Percentiles rank a stretch among this genome's conserved stretches.
phyloP scores from a whole-genome alignment of 2,888 invertebrate species.

The Polyploca ridens region DNA sequence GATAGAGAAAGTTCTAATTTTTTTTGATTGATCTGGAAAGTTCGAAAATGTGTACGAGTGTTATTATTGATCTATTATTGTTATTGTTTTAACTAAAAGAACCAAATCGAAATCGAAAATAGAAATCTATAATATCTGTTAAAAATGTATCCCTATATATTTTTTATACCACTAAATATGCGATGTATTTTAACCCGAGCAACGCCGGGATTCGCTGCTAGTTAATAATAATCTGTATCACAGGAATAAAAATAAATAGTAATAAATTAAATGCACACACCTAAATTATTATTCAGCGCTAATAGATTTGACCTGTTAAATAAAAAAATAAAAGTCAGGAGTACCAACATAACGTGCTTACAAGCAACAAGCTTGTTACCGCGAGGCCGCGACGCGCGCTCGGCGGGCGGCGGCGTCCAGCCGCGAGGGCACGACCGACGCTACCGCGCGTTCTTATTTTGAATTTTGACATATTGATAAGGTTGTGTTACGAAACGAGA shows the following conservation, averaged over 20 bases:
- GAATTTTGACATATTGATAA: conserved; percentile 36
- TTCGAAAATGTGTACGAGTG: no score
- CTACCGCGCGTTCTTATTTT: conserved; percentile 53
- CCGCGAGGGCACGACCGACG: conserved; percentile 33
- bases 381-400: background rate
- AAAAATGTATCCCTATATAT: no score
- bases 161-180: no score
- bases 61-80: no score
- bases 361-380: conserved; percentile 33
- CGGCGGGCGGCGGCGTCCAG: conserved; percentile 34
- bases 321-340: background rate
- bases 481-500: conserved; percentile 37
- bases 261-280: background rate
- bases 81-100: no score
- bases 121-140: no score
- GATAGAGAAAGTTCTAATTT: no score
- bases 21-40: no score
- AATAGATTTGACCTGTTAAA: conserved; percentile 3
- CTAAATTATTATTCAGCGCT: conserved; percentile 2
- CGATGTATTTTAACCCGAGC: no score
- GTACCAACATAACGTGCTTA: conserved; percentile 29
- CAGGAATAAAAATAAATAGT: background rate
- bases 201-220: no score
- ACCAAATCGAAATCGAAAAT: no score
- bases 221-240: no score